Evolutionary conservation across 2,113 vertebrate species (phyloP), one percentile per base, ranked within the genome.

Genomic region (Enhydra lutris): DNA sequence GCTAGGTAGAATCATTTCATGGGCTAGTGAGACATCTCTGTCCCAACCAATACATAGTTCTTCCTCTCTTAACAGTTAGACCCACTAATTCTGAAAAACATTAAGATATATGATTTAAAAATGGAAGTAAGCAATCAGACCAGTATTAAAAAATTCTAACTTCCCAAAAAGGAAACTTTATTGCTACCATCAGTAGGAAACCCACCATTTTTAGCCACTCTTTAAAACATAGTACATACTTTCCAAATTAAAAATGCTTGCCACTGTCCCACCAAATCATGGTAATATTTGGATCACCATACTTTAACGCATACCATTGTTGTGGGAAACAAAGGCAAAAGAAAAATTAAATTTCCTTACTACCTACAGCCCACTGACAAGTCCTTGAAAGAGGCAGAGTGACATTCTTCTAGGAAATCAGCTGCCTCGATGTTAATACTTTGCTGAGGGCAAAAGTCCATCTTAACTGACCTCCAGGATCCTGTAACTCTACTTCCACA

Each of bases 21-120:
- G 59, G 36, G 36, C 31, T 83, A 59, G n/a, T 85, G 17, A 93
- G 74, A 94, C 45, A 12, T 29, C 84, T 94, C 92, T 96, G 90
- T 96, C 55, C 47, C 67, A 90, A 45, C 1, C 55, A 91, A 71
- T 69, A 85, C 59, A 42, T 71, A 17, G 71, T 87, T 96, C 67
- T 93, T 95, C 47, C 23, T 93, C 6, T 92, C 34, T 76, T 71
- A 78, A 83, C 52, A 47, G 39, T 23, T 8, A 78, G 79, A 94
- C 45, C 42, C 81, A 82, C 59, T 73, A 34, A 67, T 85, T 95
- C 50, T 85, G 42, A 79, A 92, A 95, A 71, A 34, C 11, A 55
- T 93, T 76, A 57, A n/a, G 57, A 78, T 81, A 39, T 52, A 47
- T 89, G 55, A 61, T 76, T 96, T 85, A 65, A 96, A 97, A 97